These are phyloP conservation scores for Rhabdornis inornatus DNA, from an alignment of 2,113 vertebrate species.

Conservation along the genomic window DNA sequence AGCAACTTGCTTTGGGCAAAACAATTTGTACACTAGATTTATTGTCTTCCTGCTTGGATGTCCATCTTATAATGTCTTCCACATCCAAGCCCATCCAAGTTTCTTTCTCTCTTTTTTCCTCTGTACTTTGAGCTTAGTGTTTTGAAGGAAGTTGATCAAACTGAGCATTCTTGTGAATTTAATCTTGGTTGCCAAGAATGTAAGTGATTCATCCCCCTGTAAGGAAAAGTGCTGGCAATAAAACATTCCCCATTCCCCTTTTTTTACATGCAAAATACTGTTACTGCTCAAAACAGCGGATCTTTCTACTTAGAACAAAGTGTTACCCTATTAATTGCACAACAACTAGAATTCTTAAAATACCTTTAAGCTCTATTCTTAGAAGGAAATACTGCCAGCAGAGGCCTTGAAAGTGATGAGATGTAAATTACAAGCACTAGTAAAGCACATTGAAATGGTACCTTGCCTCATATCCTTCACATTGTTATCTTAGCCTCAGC, in stretches of 20 bases:
- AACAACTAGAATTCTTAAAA: slow-evolving; percentile 55
- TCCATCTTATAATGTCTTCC: slow-evolving; percentile 34
- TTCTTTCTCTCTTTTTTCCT: slow-evolving; percentile 1
- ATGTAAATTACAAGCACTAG: neutral
- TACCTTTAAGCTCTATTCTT: slow-evolving; percentile 38
- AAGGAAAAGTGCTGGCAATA: slow-evolving; percentile 50
- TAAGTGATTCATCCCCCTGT: slow-evolving; percentile 59
- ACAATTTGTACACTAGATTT: slow-evolving; percentile 9
- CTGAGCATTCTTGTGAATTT: slow-evolving; percentile 62
- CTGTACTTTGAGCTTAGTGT: slow-evolving; percentile 29
- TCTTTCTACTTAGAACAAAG: slow-evolving; percentile 36
- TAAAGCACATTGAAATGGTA: slow-evolving; percentile 6
- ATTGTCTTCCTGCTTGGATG: slow-evolving; percentile 36
- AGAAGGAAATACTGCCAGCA: slow-evolving; percentile 28
- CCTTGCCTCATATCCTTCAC: neutral
- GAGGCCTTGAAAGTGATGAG: slow-evolving; percentile 3
- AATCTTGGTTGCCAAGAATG: slow-evolving; percentile 61
- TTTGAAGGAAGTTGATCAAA: slow-evolving; percentile 65
- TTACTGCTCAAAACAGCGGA: slow-evolving; percentile 44
- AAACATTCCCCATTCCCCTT: neutral
- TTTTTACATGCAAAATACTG: slow-evolving; percentile 51
- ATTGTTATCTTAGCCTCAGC: neutral
- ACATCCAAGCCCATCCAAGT: neutral
- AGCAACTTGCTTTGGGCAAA: neutral
- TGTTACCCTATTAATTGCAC: slow-evolving; percentile 26